phyloP scores from a whole-genome alignment of 2,888 invertebrate genomes.

The Bellardia pandia region DNA sequence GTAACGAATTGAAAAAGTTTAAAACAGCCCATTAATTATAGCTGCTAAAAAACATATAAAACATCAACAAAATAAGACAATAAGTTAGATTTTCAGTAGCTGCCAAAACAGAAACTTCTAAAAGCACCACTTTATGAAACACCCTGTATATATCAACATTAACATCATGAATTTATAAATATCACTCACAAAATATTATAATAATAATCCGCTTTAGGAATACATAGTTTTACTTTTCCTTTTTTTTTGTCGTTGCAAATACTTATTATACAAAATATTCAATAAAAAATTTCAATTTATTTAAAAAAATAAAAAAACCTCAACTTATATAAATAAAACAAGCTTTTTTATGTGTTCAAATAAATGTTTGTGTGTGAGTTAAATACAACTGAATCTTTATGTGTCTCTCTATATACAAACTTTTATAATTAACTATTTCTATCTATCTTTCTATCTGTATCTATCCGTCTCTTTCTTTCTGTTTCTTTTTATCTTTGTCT shows the following conservation, averaged over 20 bases:
- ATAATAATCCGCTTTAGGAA: neutral
- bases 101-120: too few species aligned
- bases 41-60: too few species aligned
- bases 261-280: constrained; percentile 53
- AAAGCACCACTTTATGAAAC: neutral
- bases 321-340: constrained; percentile 11
- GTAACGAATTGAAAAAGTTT: too few species aligned
- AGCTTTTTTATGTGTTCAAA: constrained; percentile 68
- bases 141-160: constrained; percentile 24
- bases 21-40: too few species aligned
- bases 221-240: constrained; percentile 39
- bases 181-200: neutral
- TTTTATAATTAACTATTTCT: constrained; percentile 18
- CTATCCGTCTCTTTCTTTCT: constrained; percentile 65
- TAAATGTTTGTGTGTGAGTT: constrained; percentile 62
- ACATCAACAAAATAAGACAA: too few species aligned
- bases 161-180: neutral
- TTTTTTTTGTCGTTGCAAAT: constrained; percentile 47
- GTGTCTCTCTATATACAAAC: neutral
- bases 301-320: constrained; percentile 40
- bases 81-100: too few species aligned
- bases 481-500: constrained; percentile 37
- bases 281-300: constrained; percentile 64
- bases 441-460: constrained; percentile 49
- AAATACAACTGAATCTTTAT: constrained; percentile 30